These are phyloP conservation scores for Corticium candelabrum DNA, from an alignment of 37 sponge, comb jelly and placozoan genomes.

Conservation along the genomic window DNA sequence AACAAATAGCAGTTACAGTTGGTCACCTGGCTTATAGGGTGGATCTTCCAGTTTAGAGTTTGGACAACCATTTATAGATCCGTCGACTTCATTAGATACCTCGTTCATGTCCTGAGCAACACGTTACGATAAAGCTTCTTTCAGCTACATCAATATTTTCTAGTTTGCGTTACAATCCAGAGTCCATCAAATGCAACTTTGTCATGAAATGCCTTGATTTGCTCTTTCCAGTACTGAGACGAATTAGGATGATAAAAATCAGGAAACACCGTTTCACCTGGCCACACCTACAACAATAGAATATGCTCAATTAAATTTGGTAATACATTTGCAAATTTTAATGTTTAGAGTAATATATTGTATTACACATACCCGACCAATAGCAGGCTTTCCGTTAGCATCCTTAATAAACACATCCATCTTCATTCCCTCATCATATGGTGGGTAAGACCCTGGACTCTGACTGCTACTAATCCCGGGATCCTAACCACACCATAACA, in stretches of 20 bases:
- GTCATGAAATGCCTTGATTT: constrained; percentile 25
- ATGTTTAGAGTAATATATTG: too few relatives aligned
- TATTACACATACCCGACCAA: constrained; percentile 63
- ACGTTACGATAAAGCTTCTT: background rate
- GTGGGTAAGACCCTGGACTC: constrained; percentile 32
- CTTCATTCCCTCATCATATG: constrained; percentile 46
- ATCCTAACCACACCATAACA: constrained; percentile 28
- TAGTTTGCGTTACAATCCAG: constrained; percentile 81
- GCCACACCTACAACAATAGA: constrained; percentile 85
- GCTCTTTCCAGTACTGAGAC: constrained; percentile 33
- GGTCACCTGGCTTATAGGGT: constrained; percentile 46
- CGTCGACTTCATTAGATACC: constrained; percentile 51
- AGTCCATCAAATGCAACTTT: constrained; percentile 56
- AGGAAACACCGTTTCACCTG: constrained; percentile 48
- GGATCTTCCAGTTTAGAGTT: constrained; percentile 24
- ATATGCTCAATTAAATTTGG: too few relatives aligned
- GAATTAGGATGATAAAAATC: constrained; percentile 51
- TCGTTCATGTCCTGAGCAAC: constrained; percentile 69
- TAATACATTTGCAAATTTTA: too few relatives aligned
- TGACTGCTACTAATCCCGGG: constrained; percentile 54
- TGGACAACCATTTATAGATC: constrained; percentile 56
- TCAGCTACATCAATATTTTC: too few relatives aligned
- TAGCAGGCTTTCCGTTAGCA: constrained; percentile 16
- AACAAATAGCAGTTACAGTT: too few relatives aligned
- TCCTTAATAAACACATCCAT: constrained; percentile 41